phyloP scores from a whole-genome alignment of 2,888 invertebrate genomes.

The Sminthurinus aureus region DNA sequence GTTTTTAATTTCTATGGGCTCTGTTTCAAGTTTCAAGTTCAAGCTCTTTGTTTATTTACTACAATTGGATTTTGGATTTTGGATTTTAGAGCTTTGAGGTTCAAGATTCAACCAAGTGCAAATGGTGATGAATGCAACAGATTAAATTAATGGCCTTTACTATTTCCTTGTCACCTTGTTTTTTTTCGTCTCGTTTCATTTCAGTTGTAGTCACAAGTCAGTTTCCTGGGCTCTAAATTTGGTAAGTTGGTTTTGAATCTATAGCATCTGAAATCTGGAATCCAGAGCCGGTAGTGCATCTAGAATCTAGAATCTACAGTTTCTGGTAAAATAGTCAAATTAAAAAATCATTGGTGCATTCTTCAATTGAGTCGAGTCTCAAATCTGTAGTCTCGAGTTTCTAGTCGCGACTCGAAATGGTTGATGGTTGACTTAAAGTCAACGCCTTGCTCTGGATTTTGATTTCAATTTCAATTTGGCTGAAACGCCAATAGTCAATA shows the following conservation, averaged over 20 bases:
- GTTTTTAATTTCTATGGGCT: too few species aligned
- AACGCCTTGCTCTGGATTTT: neutral
- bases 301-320: neutral
- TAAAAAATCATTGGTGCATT: neutral
- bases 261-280: too few species aligned
- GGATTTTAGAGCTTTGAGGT: too few species aligned
- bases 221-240: neutral
- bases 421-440: neutral
- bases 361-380: too few species aligned
- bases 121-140: conserved; percentile 13
- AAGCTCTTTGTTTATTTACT: too few species aligned
- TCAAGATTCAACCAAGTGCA: neutral
- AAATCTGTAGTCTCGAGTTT: too few species aligned
- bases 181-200: neutral
- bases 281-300: too few species aligned
- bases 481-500: too few species aligned
- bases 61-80: too few species aligned
- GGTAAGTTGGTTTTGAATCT: neutral
- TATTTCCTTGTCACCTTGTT: conserved; percentile 17
- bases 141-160: conserved; percentile 15
- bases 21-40: too few species aligned
- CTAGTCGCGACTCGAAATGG: too few species aligned
- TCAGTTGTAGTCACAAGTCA: neutral
- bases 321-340: neutral
- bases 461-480: neutral